Base-by-base conservation (phyloP, 1,140 invertebrate species). In the Aphidius ervi region DNA sequence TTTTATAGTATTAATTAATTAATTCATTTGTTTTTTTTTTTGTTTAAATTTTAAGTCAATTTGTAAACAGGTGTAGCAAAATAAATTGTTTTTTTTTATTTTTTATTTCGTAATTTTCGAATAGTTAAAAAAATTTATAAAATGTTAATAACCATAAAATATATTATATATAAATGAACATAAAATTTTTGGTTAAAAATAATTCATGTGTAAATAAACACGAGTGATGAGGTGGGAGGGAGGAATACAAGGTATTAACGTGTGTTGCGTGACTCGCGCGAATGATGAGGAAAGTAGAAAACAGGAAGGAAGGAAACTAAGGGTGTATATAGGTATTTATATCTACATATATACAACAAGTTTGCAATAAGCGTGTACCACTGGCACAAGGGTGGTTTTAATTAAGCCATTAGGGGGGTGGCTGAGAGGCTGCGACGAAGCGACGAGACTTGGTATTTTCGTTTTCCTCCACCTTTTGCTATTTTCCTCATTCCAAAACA, bases 371-470 rank as follows among this genome's bases (percentile, higher is more conserved):
- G 66, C 63, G 66, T 66, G 63, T 67, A 55, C 58, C 62, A 61
- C 47, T 66, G 23, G 67, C 69, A 67, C 68, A 66, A 76, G 75
- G 75, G 76, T 79, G 68, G 74, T 76, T 79, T 78, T 79, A 79
- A 79, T 79, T 78, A 79, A 77, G 75, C 71, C 74, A 78, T 79
- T 79, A 78, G 70, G 73, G 75, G 71, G 74, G 42, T 43, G 72
- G 71, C 69, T 74, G 72, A 75, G 75, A 75, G 72, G 68, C 65
- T 70, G 66, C 69, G 67, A 69, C 65, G 69, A 64, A 71, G 56
- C 71, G 69, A 63, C 73, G 69, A 77, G 74, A 70, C 71, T 64
- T 68, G 65, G 63, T 67, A 64, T 64, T 64, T 62, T 65, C 65
- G 50, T 60, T 48, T 59, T 8, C 63, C 56, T 52, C 42, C 42